Evolutionary conservation across 2,797 vertebrate genomes (phyloP).

Genomic region (Tiaroga cobitis): DNA sequence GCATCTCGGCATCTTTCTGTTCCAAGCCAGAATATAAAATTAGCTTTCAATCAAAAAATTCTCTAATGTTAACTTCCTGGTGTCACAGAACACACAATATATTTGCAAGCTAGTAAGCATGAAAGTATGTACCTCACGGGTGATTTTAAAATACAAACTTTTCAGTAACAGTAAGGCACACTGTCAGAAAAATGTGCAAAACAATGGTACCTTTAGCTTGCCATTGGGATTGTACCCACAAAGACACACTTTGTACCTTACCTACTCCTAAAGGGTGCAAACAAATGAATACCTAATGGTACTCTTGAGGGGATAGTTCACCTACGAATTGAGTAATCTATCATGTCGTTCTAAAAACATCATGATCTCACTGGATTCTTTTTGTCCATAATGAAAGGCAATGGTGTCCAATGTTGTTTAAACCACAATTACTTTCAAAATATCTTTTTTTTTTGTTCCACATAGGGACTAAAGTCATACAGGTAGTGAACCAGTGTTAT

Average conservation of each 20-base stretch:
- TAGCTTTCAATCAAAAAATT: neutral
- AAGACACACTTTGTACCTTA: neutral
- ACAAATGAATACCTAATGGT: neutral
- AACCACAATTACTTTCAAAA: neutral
- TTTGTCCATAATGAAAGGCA: neutral
- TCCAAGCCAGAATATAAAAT: neutral
- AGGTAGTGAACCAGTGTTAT: neutral
- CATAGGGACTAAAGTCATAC: neutral
- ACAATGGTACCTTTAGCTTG: neutral
- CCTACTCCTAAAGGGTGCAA: neutral
- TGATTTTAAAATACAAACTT: no score
- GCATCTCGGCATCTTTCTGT: neutral
- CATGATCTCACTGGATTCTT: neutral
- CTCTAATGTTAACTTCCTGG: neutral
- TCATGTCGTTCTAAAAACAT: neutral
- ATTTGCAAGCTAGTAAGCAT: neutral
- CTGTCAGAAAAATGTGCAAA: neutral
- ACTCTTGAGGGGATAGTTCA: neutral
- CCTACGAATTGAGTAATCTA: neutral
- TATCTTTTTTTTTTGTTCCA: neutral
- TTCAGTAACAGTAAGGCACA: neutral
- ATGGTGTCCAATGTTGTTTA: neutral
- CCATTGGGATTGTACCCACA: neutral
- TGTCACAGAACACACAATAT: neutral
- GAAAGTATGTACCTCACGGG: neutral